phyloP scores from a whole-genome alignment of 2,113 vertebrate genomes.

The Caracal caracal region DNA sequence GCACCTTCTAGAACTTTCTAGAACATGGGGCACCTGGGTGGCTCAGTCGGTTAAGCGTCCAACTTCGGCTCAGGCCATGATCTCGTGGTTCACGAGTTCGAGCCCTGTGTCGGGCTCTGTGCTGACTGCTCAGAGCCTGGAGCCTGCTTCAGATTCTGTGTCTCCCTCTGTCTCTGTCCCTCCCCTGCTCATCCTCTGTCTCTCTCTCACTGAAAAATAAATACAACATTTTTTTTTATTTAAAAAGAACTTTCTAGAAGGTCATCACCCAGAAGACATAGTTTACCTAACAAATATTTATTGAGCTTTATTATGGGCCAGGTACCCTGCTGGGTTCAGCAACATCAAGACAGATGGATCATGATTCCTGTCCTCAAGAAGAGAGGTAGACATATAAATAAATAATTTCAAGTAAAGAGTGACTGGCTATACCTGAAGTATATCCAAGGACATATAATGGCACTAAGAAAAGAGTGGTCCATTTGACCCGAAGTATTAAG shows the following conservation, averaged over 20 bases:
- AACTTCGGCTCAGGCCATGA: too few relatives aligned
- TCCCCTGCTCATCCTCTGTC: too few relatives aligned
- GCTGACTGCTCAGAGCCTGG: too few relatives aligned
- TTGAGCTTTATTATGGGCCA: neutral
- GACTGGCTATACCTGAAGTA: neutral
- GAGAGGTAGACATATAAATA: neutral
- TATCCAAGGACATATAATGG: fast-evolving
- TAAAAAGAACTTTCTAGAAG: neutral
- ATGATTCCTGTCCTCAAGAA: neutral
- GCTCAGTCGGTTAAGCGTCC: too few relatives aligned
- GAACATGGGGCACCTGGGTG: too few relatives aligned
- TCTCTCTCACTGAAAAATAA: too few relatives aligned
- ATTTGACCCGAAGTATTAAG: neutral
- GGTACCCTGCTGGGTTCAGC: neutral
- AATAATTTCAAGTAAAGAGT: neutral
- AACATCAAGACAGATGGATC: neutral
- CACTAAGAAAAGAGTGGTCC: neutral
- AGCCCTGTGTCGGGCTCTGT: too few relatives aligned
- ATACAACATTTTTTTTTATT: too few relatives aligned
- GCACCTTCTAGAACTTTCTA: neutral
- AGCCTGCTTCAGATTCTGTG: too few relatives aligned
- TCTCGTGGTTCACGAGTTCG: too few relatives aligned
- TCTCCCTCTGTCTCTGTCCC: too few relatives aligned
- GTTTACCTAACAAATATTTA: neutral
- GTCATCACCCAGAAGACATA: neutral